Conservation (phyloP, 2,113 vertebrate genomes). For the Capra hircus region DNA sequence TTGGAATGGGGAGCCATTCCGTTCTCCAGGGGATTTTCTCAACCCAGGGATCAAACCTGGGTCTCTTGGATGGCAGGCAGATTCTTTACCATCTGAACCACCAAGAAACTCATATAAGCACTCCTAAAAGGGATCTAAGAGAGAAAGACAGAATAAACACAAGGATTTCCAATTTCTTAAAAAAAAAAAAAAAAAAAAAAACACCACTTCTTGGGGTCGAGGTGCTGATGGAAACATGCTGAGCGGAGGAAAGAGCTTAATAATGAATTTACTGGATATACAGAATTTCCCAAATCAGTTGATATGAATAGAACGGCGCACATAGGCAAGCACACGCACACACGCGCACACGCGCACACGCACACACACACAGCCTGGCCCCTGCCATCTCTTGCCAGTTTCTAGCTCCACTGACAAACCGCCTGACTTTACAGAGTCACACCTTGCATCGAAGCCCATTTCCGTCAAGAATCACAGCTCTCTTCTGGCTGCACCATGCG, state of each 20-base stretch:
- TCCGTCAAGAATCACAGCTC: background rate
- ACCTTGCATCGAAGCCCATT: background rate
- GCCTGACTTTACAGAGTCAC: background rate
- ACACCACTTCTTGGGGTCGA: background rate
- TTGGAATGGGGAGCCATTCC: background rate
- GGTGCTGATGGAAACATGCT: background rate
- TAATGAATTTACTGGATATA: background rate
- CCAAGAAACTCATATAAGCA: background rate
- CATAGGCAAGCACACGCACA: fast-evolving
- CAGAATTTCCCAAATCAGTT: background rate
- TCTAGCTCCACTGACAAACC: background rate
- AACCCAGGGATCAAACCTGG: background rate
- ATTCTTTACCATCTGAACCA: background rate
- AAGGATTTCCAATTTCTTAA: background rate
- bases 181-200: background rate
- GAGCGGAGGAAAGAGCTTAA: background rate
- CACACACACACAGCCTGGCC: fast-evolving
- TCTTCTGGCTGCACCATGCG: fast-evolving
- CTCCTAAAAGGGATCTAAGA: background rate
- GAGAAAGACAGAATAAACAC: background rate
- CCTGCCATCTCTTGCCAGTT: background rate
- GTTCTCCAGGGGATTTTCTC: background rate
- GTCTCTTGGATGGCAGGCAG: background rate
- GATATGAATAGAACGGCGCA: background rate
- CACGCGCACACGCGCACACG: fast-evolving